Percentiles rank a stretch among this genome's conserved stretches.
These are phyloP conservation scores for Lepus europaeus DNA, from an alignment of 2,113 vertebrate species.

Conservation along the genomic window DNA sequence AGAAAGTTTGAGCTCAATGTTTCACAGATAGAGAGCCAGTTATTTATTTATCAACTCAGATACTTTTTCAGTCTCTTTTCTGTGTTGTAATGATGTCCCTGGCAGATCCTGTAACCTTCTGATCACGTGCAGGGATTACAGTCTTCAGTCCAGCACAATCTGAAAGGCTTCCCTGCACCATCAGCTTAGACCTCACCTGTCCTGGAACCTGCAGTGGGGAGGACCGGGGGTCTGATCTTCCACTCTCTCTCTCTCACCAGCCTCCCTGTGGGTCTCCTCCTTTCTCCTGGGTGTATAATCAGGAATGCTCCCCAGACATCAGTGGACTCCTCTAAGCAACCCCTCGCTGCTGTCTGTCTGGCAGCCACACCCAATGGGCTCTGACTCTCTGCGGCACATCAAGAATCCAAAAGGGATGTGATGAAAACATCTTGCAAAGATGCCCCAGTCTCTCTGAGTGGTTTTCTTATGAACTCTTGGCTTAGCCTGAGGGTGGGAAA, in stretches of 20 bases:
- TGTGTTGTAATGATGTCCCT: not conserved
- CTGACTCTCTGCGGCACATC: not conserved
- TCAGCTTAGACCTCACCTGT: not conserved
- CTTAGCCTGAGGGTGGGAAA: not conserved
- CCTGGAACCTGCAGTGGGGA: not conserved
- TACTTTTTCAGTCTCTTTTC: not conserved
- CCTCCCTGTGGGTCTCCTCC: not conserved
- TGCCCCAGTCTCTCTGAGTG: not conserved
- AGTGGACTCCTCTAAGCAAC: not conserved
- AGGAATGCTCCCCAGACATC: not conserved
- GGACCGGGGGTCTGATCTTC: no score
- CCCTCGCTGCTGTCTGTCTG: not conserved
- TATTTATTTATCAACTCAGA: not conserved
- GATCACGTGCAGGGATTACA: not conserved
- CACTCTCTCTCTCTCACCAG: not conserved
- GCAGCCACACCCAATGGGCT: not conserved
- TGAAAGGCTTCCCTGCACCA: not conserved
- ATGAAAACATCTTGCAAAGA: not conserved
- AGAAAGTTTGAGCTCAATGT: not conserved
- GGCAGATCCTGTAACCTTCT: not conserved
- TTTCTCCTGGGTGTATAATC: not conserved
- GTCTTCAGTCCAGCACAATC: not conserved
- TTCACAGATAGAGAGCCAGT: not conserved
- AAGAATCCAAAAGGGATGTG: not conserved
- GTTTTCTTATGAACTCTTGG: not conserved